Evolutionary conservation across 2,888 invertebrate genomes (phyloP).

Genomic region (Cartodere bifasciata): DNA sequence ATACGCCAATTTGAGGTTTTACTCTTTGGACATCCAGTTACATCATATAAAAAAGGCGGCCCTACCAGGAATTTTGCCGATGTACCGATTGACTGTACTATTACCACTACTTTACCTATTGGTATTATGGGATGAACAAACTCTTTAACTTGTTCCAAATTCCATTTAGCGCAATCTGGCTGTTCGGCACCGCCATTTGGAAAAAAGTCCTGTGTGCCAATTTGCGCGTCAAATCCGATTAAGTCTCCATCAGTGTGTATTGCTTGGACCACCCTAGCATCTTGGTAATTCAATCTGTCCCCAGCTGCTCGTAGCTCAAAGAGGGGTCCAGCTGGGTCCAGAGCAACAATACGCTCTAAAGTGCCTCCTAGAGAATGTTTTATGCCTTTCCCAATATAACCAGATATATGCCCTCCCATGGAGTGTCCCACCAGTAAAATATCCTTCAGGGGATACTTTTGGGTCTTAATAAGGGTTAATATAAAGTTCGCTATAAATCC

Average conservation of each 20-base stretch:
- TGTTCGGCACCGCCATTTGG: slow-evolving; percentile 26
- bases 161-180: slow-evolving; percentile 24
- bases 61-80: too few species aligned
- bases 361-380: slow-evolving; percentile 16
- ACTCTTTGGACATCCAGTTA: too few species aligned
- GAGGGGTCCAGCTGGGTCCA: slow-evolving; percentile 23
- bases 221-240: slow-evolving; percentile 19
- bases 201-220: slow-evolving; percentile 27
- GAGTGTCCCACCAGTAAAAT: slow-evolving; percentile 25
- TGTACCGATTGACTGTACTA: too few species aligned
- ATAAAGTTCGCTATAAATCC: slow-evolving; percentile 20
- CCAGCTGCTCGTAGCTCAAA: slow-evolving; percentile 9
- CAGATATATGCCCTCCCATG: slow-evolving; percentile 23
- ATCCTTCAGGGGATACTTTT: slow-evolving; percentile 18
- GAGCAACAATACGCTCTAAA: slow-evolving; percentile 21
- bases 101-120: too few species aligned
- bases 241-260: slow-evolving; percentile 25
- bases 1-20: too few species aligned
- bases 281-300: slow-evolving; percentile 12
- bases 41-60: too few species aligned
- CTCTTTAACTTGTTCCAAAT: slow-evolving; percentile 17
- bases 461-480: slow-evolving; percentile 18
- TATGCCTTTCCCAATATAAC: slow-evolving; percentile 24
- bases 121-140: slow-evolving; percentile 21
- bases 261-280: slow-evolving; percentile 26